Evolutionary conservation across 2,888 invertebrate genomes (phyloP).

Genomic region (Drosophila falleni): DNA sequence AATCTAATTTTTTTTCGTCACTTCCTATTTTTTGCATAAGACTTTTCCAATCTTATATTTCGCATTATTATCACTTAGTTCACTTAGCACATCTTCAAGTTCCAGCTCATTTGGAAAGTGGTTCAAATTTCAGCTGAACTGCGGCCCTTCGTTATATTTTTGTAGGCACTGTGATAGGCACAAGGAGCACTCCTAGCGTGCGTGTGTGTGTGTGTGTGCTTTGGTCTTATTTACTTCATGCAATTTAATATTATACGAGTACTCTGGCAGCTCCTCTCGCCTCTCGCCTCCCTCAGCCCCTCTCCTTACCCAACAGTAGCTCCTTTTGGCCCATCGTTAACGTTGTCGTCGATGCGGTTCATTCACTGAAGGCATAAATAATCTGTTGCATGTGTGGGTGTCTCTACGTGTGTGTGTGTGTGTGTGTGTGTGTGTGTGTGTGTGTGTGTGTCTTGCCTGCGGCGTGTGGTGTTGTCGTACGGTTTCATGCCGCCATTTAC

Average conservation of each 20-base stretch:
- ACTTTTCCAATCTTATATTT: too few species aligned
- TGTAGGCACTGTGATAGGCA: slow-evolving; percentile 30
- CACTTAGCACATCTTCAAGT: background rate
- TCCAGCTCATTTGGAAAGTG: slow-evolving; percentile 16
- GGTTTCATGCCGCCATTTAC: slow-evolving; percentile 56
- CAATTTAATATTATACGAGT: slow-evolving; percentile 71
- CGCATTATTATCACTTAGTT: too few species aligned
- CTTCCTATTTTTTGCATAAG: too few species aligned
- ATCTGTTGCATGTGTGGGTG: slow-evolving; percentile 69
- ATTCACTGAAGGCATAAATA: slow-evolving; percentile 73
- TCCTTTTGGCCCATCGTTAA: slow-evolving; percentile 6
- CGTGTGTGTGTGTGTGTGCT: slow-evolving; percentile 24
- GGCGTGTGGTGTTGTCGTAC: slow-evolving; percentile 26
- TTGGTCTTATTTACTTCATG: slow-evolving; percentile 68
- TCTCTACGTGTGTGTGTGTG: slow-evolving; percentile 21
- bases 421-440: slow-evolving; percentile 4
- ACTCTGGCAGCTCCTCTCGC: slow-evolving; percentile 6
- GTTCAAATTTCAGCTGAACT: slow-evolving; percentile 27
- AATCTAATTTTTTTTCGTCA: too few species aligned
- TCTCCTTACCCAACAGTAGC: slow-evolving; percentile 5
- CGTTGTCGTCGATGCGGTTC: slow-evolving; percentile 39
- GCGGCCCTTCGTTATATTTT: slow-evolving; percentile 38
- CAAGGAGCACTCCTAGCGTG: background rate
- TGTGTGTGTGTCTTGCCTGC: slow-evolving; percentile 7
- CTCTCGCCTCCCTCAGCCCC: background rate